phyloP scores from a whole-genome alignment of 1,140 invertebrate genomes.

The Chymomyza costata region DNA sequence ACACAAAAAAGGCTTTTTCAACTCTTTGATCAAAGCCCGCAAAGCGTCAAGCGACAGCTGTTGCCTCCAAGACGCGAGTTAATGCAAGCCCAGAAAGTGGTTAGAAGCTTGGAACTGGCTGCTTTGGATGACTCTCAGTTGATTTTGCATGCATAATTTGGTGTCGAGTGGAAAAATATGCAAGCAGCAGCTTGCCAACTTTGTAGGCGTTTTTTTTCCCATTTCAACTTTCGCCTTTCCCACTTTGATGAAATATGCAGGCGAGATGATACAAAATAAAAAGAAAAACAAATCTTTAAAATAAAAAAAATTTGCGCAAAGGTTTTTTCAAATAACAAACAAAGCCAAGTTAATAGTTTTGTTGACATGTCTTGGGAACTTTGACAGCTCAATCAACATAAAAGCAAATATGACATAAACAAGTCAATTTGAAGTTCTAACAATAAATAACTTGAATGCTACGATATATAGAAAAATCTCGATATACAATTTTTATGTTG shows the following conservation, averaged over 20 bases:
- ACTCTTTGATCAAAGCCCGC: conserved; percentile 41
- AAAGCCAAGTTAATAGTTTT: conserved; percentile 41
- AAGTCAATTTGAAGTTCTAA: neutral
- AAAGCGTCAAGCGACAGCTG: neutral
- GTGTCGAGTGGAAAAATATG: conserved; percentile 54
- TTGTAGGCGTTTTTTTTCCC: too few relatives aligned
- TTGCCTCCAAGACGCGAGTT: conserved; percentile 18
- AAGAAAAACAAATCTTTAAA: conserved; percentile 20
- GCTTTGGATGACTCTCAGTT: conserved; percentile 20
- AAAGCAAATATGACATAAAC: conserved; percentile 4
- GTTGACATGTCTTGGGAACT: conserved; percentile 22
- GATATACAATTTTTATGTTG: conserved; percentile 1
- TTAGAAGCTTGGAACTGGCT: conserved; percentile 4
- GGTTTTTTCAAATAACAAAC: conserved; percentile 28
- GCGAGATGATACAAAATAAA: conserved; percentile 25
- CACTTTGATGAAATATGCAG: conserved; percentile 66
- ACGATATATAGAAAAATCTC: conserved; percentile 2
- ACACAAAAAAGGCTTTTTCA: conserved; percentile 49
- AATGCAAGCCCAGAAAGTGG: conserved; percentile 43
- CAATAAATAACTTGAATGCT: conserved; percentile 3
- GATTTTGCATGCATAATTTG: conserved; percentile 69
- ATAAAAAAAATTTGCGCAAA: conserved; percentile 34
- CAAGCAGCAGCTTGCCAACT: conserved; percentile 17
- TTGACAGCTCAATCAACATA: conserved; percentile 25
- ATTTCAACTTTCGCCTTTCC: conserved; percentile 11